phyloP scores from a whole-genome alignment of 2,113 vertebrate genomes.

The Thymallus thymallus region DNA sequence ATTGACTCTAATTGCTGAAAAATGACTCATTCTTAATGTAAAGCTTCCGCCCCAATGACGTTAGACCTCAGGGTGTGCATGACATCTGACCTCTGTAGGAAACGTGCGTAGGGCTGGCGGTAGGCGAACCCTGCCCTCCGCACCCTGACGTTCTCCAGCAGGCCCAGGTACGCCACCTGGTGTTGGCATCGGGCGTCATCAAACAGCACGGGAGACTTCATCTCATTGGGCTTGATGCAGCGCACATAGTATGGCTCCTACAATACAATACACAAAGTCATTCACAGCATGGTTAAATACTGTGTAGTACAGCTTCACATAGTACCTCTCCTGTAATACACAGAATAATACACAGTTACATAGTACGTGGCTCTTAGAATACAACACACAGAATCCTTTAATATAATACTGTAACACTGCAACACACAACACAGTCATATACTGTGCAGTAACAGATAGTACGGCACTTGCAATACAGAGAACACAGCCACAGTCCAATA shows the following conservation, averaged over 20 bases:
- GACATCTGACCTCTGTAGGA: slow-evolving; percentile 83
- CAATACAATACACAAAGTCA: neutral
- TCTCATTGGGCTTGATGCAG: slow-evolving; percentile 91
- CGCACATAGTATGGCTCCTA: slow-evolving; percentile 94
- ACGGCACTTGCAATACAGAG: too few species aligned
- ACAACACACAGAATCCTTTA: too few species aligned
- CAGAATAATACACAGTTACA: too few species aligned
- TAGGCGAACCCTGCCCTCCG: slow-evolving; percentile 91
- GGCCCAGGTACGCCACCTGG: slow-evolving; percentile 89
- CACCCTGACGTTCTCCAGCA: slow-evolving; percentile 91
- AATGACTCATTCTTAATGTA: neutral
- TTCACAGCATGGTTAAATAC: too few species aligned
- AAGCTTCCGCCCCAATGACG: too few species aligned
- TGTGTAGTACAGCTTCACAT: too few species aligned
- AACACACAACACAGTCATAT: neutral
- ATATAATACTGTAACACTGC: too few species aligned
- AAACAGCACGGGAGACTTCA: slow-evolving; percentile 78
- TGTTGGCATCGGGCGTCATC: slow-evolving; percentile 83
- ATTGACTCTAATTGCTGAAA: neutral
- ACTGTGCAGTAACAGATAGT: too few species aligned
- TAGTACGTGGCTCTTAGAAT: too few species aligned
- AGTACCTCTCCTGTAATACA: neutral
- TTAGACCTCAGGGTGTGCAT: too few species aligned
- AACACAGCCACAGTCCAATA: too few species aligned
- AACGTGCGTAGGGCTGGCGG: slow-evolving; percentile 85